Evolutionary conservation across 2,113 vertebrate species (phyloP).

Genomic region (Peromyscus californicus): DNA sequence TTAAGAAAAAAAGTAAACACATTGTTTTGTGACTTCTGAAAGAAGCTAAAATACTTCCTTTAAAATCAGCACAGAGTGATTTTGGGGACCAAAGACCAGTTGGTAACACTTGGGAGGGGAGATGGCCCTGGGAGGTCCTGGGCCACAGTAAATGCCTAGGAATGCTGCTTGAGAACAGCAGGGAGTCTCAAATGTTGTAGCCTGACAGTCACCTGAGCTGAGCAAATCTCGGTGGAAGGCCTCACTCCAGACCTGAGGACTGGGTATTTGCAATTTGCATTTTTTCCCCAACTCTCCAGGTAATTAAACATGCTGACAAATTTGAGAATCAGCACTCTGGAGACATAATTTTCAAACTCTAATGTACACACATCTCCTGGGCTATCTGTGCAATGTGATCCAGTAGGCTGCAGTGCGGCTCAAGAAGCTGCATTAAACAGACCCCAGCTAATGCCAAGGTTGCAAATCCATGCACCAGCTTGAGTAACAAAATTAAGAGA

Average conservation of each 20-base stretch:
- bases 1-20: fast-evolving
- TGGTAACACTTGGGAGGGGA: not conserved
- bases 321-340: not conserved
- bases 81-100: not conserved
- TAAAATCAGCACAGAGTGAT: not conserved
- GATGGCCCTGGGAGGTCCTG: not conserved
- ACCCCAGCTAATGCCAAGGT: not conserved
- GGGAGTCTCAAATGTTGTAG: not conserved
- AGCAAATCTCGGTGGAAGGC: not conserved
- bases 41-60: not conserved
- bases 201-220: not conserved
- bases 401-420: not conserved
- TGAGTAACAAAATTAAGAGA: not conserved
- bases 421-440: not conserved
- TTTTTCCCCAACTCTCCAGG: not conserved
- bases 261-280: not conserved
- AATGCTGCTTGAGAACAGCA: not conserved
- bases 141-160: not conserved
- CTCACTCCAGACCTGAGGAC: not conserved
- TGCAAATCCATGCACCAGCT: not conserved
- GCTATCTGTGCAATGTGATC: not conserved
- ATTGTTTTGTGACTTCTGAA: not conserved
- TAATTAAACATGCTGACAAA: not conserved
- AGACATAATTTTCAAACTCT: not conserved
- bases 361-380: fast-evolving